A percentile compares a stretch with the other conserved stretches of the same genome.
phyloP scores from a whole-genome alignment of 64 coral and sea anemone genomes.

The Orbicella faveolata region DNA sequence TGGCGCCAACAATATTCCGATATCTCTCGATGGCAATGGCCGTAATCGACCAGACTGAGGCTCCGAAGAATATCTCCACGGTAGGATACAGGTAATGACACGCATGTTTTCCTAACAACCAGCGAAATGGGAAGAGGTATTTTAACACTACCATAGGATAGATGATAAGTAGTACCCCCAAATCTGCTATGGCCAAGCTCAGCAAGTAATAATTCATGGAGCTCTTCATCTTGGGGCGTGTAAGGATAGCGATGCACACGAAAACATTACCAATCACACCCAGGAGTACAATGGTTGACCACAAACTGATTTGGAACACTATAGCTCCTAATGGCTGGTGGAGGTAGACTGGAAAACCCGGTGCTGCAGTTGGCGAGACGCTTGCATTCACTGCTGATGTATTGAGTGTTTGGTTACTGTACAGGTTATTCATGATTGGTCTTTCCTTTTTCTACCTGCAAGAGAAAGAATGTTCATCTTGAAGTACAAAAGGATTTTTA shows the following conservation, averaged over 20 bases:
- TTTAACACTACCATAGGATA: constrained; percentile 21
- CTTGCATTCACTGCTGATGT: neutral
- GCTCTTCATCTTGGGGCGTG: constrained; percentile 33
- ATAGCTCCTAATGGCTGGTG: neutral
- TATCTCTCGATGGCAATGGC: constrained; percentile 58
- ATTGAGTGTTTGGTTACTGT: neutral
- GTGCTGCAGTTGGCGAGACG: neutral
- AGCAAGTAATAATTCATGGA: constrained; percentile 41
- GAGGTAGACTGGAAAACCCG: neutral
- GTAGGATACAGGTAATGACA: constrained; percentile 45
- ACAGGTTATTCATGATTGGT: neutral
- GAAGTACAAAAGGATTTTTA: too few species aligned
- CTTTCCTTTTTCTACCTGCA: neutral
- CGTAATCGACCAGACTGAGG: constrained; percentile 61
- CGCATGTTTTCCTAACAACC: neutral
- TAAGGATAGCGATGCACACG: constrained; percentile 27
- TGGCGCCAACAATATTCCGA: constrained; percentile 25
- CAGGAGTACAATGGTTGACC: constrained; percentile 14
- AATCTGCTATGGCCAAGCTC: constrained; percentile 42
- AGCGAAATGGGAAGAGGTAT: neutral
- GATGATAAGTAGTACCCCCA: constrained; percentile 32
- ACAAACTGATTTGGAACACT: constrained; percentile 17
- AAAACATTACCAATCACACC: constrained; percentile 45
- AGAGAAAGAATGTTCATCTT: neutral
- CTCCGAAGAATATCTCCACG: constrained; percentile 49